Conservation (phyloP, 2,113 vertebrate species). For the Ellobius talpinus region DNA sequence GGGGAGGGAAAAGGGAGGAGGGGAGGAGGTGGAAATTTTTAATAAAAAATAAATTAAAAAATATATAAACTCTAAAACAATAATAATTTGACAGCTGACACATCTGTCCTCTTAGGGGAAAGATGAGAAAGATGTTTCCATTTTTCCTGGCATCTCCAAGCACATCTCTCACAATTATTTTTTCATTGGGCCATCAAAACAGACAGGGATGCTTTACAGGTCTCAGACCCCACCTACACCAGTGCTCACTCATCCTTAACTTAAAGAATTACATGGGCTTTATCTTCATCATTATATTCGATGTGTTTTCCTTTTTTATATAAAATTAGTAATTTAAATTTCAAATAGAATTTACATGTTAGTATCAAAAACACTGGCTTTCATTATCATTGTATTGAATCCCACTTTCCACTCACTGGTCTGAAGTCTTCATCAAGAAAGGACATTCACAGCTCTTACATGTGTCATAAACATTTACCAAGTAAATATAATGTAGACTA, state of each 20-base stretch:
- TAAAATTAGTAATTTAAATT: slow-evolving; percentile 17
- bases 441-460: neutral
- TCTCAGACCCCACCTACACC: neutral
- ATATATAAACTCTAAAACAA: no score
- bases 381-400: neutral
- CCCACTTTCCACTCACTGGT: neutral
- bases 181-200: neutral
- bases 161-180: neutral
- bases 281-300: neutral
- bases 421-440: neutral
- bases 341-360: slow-evolving; percentile 22
- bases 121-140: neutral
- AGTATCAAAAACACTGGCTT: neutral
- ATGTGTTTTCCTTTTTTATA: neutral
- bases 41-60: no score
- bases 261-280: neutral
- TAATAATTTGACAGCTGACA: slow-evolving; percentile 30
- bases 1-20: no score
- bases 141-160: neutral
- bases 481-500: neutral
- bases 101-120: slow-evolving; percentile 26
- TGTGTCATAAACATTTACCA: neutral
- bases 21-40: no score
- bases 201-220: neutral
- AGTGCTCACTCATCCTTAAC: neutral